These are phyloP conservation scores for Brotogeris chrysoptera DNA, from an alignment of 2,797 vertebrate genomes.

Conservation along the genomic window DNA sequence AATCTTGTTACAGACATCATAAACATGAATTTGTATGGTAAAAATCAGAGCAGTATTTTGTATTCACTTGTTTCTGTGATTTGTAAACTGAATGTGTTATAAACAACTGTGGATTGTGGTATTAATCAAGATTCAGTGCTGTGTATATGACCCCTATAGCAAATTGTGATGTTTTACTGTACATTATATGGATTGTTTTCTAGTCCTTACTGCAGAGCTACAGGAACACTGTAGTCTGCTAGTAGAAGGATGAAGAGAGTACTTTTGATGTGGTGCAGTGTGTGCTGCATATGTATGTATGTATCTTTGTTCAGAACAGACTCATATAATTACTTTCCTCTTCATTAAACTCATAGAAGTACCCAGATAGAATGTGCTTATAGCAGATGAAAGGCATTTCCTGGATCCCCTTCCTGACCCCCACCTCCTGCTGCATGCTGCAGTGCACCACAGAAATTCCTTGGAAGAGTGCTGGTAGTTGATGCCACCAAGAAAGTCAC, in stretches of 20 bases:
- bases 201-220: conserved; percentile 14
- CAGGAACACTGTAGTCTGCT: background rate
- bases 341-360: background rate
- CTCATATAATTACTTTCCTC: background rate
- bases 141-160: conserved; percentile 13
- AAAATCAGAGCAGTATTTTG: conserved; percentile 39
- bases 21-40: conserved; percentile 22
- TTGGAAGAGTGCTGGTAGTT: background rate
- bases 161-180: conserved; percentile 8
- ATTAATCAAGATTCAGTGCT: conserved; percentile 45
- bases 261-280: background rate
- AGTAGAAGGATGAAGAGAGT: background rate
- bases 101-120: conserved; percentile 30
- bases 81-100: conserved; percentile 36
- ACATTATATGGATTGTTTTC: background rate
- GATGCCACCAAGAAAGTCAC: background rate
- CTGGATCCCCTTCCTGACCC: background rate
- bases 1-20: conserved; percentile 10
- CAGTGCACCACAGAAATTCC: background rate
- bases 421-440: background rate
- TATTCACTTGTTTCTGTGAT: conserved; percentile 37
- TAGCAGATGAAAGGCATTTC: background rate
- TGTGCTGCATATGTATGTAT: background rate
- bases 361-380: background rate
- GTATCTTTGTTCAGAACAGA: background rate